Base-by-base conservation (phyloP, 2,113 vertebrate genomes). In the Bostrychus sinensis region DNA sequence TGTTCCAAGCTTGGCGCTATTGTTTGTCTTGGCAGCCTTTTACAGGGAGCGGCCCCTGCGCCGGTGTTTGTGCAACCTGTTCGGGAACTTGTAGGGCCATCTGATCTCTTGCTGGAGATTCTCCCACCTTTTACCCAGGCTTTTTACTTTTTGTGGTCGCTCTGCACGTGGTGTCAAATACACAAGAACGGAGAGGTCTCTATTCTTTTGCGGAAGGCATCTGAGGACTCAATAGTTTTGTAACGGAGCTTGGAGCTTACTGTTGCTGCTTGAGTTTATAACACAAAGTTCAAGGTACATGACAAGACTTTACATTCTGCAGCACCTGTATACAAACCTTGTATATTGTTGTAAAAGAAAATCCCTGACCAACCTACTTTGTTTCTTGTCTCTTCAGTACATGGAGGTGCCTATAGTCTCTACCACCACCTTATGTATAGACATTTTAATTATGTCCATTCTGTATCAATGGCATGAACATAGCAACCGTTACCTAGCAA, bases 21-120 rank as follows among this genome's bases (percentile, higher is more conserved):
- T 92, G 90, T 93, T 92, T 93, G 88, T 86, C 86, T 93, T 92
- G 92, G 92, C 91, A 88, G 88, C 72, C 81, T 86, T 82, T 78
- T 71, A 48, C 89, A 91, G 89, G 92, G 92, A 92, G 90, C 89
- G 88, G 92, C 90, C 75, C 73, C 80, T 78, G 68, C 2, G 38
- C 82, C 82, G 77, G 67, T 86, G 88, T 90, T 87, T 87, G 84
- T 86, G 72, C 88, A 91, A 92, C 91, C 89, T 92, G 92, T 92
- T 87, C 60, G 89, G 88, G 89, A 91, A 90, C 89, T 91, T 91
- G 86, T 78, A 79, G 73, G 89, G 87, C 89, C 89, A 87, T 83
- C 72, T 61, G 82, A 89, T 88, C 82, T 77, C 59, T 63, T 65
- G 28, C 56, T 65, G 62, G 63, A 72, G 76, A 83, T 70, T 67